Evolutionary conservation across 2,888 invertebrate genomes (phyloP).

Genomic region (Pemphredon lugubris): DNA sequence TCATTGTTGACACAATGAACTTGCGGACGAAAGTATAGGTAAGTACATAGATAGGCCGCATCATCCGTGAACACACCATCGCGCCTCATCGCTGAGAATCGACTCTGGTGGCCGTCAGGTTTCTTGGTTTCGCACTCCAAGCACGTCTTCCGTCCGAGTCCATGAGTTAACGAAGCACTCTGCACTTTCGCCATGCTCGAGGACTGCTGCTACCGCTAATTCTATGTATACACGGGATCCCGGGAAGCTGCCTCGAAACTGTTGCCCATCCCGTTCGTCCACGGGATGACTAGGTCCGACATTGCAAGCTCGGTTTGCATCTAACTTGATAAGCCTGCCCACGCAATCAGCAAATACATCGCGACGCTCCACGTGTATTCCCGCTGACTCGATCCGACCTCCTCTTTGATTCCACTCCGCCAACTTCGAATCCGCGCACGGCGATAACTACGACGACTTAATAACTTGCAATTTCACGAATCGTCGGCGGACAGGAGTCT

Average conservation of each 20-base stretch:
- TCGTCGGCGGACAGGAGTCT: too few species aligned
- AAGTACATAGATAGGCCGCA: too few species aligned
- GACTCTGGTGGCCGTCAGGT: too few species aligned
- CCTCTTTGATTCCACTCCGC: slow-evolving; percentile 8
- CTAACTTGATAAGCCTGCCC: slow-evolving; percentile 52
- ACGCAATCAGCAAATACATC: slow-evolving; percentile 61
- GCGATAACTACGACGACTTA: neutral
- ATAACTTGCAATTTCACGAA: too few species aligned
- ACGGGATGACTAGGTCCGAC: slow-evolving; percentile 1
- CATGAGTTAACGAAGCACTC: slow-evolving; percentile 65
- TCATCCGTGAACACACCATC: too few species aligned
- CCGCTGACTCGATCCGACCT: neutral
- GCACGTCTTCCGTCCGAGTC: slow-evolving; percentile 58
- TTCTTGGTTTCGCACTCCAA: slow-evolving; percentile 55
- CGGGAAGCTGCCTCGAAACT: slow-evolving; percentile 27
- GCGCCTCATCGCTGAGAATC: too few species aligned
- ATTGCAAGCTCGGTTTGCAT: slow-evolving; percentile 57
- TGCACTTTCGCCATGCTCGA: slow-evolving; percentile 47
- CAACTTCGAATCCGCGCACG: neutral
- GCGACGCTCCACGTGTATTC: neutral
- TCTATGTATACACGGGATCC: slow-evolving; percentile 53
- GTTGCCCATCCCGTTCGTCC: slow-evolving; percentile 3
- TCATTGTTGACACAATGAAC: too few species aligned
- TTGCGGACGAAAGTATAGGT: too few species aligned
- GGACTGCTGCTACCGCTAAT: slow-evolving; percentile 56